Base-by-base conservation (phyloP, 2,797 vertebrate species). In the Periophthalmus magnuspinnatus region DNA sequence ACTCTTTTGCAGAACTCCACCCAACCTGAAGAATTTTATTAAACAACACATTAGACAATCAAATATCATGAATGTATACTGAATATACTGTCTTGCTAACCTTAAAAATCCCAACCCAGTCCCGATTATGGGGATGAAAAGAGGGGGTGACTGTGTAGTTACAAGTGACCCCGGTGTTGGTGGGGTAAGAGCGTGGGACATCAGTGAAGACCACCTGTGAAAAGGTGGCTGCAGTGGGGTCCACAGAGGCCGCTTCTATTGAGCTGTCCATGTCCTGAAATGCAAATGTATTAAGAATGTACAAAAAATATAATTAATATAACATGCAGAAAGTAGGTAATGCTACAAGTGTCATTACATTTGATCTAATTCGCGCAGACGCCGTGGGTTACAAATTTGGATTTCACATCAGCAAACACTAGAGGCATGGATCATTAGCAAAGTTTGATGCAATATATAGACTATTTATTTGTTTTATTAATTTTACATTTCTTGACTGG, bases 21-120 rank as follows among this genome's bases (percentile, higher is more conserved):
- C 97, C 97, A 67, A 97, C 97, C 97, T 98, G 86, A 2, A 80
- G 67, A 36, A 34, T 34, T 33, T 34, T 34, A 2, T 65, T 11
- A 62, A 24, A 32, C 28, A 52, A 65, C 13, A 1, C 16, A 34
- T 32, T n/a, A 55, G 11, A 22, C 16, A 36, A 3, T 55, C 45
- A 63, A 19, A 45, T 16, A 21, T 2, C 28, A 2, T 59, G 5
- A 41, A 63, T 13, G 8, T n/a, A 62, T 16, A 14, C 0, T 9
- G 0, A 11, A 14, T 21, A 1, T 41, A 13, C 14, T 3, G 0
- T 5, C 0, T 54, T 4, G 7, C 90, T 82, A 64, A 98, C 97
- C 91, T 94, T 95, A 71, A 96, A 99, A 65, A 99, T 93, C 63
- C 97, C 97, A 69, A 99, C 93, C 97, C 97, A 98, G 78, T 98